Conservation (phyloP, 2,797 vertebrate genomes). For the Neosalanx taihuensis region DNA sequence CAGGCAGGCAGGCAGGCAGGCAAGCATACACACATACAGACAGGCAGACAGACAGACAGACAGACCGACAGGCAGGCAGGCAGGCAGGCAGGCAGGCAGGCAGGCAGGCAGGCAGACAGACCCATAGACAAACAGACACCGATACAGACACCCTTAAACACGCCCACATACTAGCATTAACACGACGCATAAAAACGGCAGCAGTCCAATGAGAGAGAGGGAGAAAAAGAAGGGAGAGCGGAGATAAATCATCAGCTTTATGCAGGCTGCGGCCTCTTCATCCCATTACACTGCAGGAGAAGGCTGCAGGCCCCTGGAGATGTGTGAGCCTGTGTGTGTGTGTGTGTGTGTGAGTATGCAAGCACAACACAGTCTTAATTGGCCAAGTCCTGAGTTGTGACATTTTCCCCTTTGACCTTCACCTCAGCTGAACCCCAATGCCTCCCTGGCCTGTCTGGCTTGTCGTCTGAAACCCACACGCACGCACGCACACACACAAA, state of each 20-base stretch:
- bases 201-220: background rate
- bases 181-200: background rate
- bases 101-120: background rate
- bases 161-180: background rate
- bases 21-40: too few species aligned
- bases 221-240: background rate
- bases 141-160: background rate
- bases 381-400: too few species aligned
- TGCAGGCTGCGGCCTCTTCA: conserved; percentile 15
- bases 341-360: background rate
- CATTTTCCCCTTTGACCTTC: too few species aligned
- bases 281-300: background rate
- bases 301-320: background rate
- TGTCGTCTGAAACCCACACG: too few species aligned
- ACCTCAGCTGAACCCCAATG: too few species aligned
- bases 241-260: conserved; percentile 24
- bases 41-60: too few species aligned
- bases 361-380: too few species aligned
- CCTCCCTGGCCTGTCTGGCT: too few species aligned
- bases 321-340: background rate
- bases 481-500: too few species aligned
- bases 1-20: too few species aligned
- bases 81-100: too few species aligned
- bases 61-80: too few species aligned
- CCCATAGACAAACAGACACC: background rate